Evolutionary conservation across 2,113 vertebrate genomes (phyloP), one percentile per base, ranked within the genome.

Genomic region (Chinchilla lanigera): DNA sequence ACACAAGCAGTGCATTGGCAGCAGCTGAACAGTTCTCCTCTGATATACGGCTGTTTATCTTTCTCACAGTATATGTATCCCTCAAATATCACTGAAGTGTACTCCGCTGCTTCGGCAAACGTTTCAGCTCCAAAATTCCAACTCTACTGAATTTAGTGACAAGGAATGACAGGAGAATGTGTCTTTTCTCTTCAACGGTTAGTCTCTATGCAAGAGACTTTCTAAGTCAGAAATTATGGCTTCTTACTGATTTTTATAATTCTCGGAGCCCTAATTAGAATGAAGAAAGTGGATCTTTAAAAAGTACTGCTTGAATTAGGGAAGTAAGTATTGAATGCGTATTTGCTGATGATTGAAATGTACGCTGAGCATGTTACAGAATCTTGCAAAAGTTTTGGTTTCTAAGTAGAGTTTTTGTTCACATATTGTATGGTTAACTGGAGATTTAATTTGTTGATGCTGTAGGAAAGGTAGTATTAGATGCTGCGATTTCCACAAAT

Each of bases 391-490:
- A 71, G 89, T 89, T 84, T 38, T 63, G 7, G 28, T 83, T 94
- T 92, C 50, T 19, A 82, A 61, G 26, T 58, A 67, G 24, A 87
- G 1, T 61, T 91, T 58, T 35, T 77, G 2, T 17, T 84, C 24
- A 50, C 20, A 30, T 22, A 35, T 20, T 81, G 61, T 38, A 35
- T 56, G 22, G 44, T 10, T 38, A 84, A 83, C 61, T 63, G 9
- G 26, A 88, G 30, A 69, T 52, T 94, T 75, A 87, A 80, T 91
- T 86, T 93, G 24, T 20, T 89, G 54, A 61, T 89, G 11, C 14
- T 56, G 3, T 47, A 38, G 65, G 35, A 91, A 82, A 89, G 56
- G 67, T 81, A 28, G 38, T 54, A 47, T 84, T 86, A 75, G 19
- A 17, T n/a, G n/a, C 56, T 78, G 3, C 0, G 0, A 67, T 41